Evolutionary conservation across 2,888 invertebrate species (phyloP), one percentile per base, ranked within the genome.

Genomic region (Meliscaeva auricollis): DNA sequence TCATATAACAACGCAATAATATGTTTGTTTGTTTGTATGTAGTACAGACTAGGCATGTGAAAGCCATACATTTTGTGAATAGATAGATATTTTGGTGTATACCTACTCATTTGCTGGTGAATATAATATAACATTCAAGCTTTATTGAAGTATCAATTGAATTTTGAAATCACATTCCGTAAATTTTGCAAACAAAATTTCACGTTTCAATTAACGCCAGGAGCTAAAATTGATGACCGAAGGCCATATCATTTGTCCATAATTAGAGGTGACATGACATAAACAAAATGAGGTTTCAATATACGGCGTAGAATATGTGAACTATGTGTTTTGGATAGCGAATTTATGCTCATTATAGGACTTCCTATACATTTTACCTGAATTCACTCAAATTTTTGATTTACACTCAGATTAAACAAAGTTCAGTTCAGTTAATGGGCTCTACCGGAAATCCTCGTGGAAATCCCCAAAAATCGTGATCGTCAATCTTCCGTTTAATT

Each of bases 161-260:
- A 66, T 44, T 60, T 35, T 44, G 32, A 72, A 76, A 66, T 70
- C 56, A 66, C 26, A 66, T 76, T 76, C 35, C 50, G 54, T 44
- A 62, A 66, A 69, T 64, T 48, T 62, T 64, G 35, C 41, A 82
- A 78, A 78, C 78, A 74, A 78, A 83, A 69, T 69, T 78, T 73
- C 69, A 78, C 62, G 48, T 74, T 78, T 83, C 62, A 83, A 83
- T 83, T 83, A 78, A 68, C 48, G 68, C 56, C 60, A 26, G 38
- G 3, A 22, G 73, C 68, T 8, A 46, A 60, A 70, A 26, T 15
- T 32, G 20, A 22, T 17, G 26, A 17, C 54, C 20, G 5, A 17
- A 6, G 38, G 68, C 35, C 35, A n/a, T 60, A 66, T 17, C 35
- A 46, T 26, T 62, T 41, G 35, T 26, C 22, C 35, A 52, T 69